These are phyloP conservation scores for Erebia palarica DNA, from an alignment of 2,888 invertebrate species.

Conservation along the genomic window DNA sequence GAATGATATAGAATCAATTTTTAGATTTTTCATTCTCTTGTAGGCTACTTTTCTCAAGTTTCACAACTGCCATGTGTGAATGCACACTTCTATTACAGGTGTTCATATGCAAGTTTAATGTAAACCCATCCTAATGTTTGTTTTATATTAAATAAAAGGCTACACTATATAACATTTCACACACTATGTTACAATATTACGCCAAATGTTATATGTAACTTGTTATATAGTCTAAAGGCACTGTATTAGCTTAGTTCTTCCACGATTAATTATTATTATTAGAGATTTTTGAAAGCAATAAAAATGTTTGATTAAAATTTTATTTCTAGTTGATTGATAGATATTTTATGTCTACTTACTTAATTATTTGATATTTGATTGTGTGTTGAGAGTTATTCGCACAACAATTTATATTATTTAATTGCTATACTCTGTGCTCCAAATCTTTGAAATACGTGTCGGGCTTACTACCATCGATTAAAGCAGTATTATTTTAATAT, in stretches of 20 bases:
- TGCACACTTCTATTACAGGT: background rate
- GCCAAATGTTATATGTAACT: background rate
- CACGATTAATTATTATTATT: slow-evolving; percentile 43
- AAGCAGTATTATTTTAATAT: no score
- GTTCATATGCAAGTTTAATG: background rate
- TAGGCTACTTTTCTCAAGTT: no score
- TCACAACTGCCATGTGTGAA: no score
- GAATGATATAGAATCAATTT: no score
- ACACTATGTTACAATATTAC: background rate
- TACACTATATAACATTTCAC: background rate
- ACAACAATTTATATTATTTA: slow-evolving; percentile 33
- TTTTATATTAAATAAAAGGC: background rate
- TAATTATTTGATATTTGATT: slow-evolving; percentile 34
- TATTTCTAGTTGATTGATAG: slow-evolving; percentile 61
- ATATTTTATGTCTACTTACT: slow-evolving; percentile 53
- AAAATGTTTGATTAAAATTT: slow-evolving; percentile 52
- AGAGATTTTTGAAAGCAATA: slow-evolving; percentile 70
- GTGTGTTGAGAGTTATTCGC: slow-evolving; percentile 32
- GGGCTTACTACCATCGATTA: no score
- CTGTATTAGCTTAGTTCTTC: slow-evolving; percentile 55
- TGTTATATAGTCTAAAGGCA: slow-evolving; percentile 20
- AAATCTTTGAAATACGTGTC: background rate
- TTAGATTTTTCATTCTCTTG: no score
- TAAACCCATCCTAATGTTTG: slow-evolving; percentile 14
- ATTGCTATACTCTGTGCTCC: background rate